Conservation (phyloP, 2,113 vertebrate species). For the Eira barbara region DNA sequence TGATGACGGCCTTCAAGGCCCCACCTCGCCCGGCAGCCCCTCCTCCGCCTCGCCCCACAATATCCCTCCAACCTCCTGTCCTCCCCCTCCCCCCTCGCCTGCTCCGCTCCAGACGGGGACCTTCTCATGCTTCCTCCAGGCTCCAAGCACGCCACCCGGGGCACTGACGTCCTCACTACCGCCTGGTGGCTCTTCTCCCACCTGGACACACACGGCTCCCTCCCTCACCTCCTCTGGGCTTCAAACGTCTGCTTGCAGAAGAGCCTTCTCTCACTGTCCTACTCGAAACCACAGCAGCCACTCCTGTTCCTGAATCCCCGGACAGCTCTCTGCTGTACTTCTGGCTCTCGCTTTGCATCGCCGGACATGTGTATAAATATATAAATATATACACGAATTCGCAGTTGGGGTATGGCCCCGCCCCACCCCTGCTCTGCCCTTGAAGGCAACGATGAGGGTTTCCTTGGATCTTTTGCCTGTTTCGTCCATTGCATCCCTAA, state of each 20-base stretch:
- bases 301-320: background rate
- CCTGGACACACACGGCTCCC: no score
- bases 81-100: background rate
- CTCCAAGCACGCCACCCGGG: background rate
- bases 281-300: background rate
- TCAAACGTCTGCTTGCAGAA: background rate
- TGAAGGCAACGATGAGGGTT: background rate
- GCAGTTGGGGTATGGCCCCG: background rate
- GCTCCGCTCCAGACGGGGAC: background rate
- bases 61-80: background rate
- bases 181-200: background rate
- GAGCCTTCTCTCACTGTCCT: no score
- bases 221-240: background rate
- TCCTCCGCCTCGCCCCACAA: fast-evolving
- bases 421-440: background rate
- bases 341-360: background rate
- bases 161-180: background rate
- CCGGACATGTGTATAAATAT: no score
- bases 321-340: background rate
- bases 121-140: background rate
- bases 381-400: no score
- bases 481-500: background rate
- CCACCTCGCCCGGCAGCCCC: background rate
- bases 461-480: background rate
- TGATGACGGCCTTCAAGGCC: background rate